Evolutionary conservation across 2,797 vertebrate genomes (phyloP).

Genomic region (Notolepis coatsorum): DNA sequence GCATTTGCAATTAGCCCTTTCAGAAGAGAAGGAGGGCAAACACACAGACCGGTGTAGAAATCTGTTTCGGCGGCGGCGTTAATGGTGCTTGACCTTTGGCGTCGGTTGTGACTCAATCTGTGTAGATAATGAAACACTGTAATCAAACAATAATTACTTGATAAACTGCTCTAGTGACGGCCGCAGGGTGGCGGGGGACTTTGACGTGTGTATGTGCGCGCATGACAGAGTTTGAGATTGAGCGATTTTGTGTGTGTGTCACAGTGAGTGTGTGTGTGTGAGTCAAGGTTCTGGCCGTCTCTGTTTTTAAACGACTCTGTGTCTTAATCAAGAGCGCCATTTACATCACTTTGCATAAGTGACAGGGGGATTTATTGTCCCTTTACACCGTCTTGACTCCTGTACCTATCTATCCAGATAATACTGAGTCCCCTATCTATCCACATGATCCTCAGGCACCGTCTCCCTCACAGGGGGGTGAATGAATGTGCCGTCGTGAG

Average conservation of each 20-base stretch:
- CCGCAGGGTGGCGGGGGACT: slow-evolving; percentile 62
- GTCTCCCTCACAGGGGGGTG: slow-evolving; percentile 63
- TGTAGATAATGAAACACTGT: slow-evolving; percentile 87
- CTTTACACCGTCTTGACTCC: slow-evolving; percentile 77
- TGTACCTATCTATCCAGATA: slow-evolving; percentile 76
- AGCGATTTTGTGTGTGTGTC: slow-evolving; percentile 27
- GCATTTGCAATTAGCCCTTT: slow-evolving; percentile 86
- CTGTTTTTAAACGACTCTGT: slow-evolving; percentile 81
- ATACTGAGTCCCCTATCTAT: slow-evolving; percentile 79
- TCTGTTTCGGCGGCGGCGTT: slow-evolving; percentile 78
- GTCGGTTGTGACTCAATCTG: slow-evolving; percentile 85
- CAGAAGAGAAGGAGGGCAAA: slow-evolving; percentile 81
- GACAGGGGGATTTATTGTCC: slow-evolving; percentile 83
- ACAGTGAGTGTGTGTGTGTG: slow-evolving; percentile 28
- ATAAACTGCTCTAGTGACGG: slow-evolving; percentile 83
- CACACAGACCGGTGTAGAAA: slow-evolving; percentile 71
- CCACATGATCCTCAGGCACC: no score
- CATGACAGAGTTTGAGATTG: slow-evolving; percentile 29
- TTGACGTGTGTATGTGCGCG: slow-evolving; percentile 42
- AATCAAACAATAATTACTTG: slow-evolving; percentile 90
- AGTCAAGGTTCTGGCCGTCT: slow-evolving; percentile 74
- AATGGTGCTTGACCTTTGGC: slow-evolving; percentile 86
- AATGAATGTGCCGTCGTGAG: slow-evolving; percentile 42
- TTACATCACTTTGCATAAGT: slow-evolving; percentile 87
- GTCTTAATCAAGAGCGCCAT: slow-evolving; percentile 83